Evolutionary conservation across 2,797 vertebrate genomes (phyloP).

Genomic region (Pangasius djambal): DNA sequence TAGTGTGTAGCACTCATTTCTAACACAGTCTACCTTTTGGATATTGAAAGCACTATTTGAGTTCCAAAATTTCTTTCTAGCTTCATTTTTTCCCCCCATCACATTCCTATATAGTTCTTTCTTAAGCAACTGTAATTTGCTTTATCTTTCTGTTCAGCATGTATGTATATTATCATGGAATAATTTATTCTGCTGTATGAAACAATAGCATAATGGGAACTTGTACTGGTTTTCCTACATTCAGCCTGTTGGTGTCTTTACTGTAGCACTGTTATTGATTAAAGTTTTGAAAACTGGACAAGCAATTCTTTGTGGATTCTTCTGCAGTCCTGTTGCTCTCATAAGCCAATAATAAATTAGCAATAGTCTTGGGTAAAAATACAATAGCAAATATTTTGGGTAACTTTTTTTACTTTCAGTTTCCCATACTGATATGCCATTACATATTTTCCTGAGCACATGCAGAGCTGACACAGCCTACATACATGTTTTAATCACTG

Average conservation of each 20-base stretch:
- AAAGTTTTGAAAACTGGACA: conserved; percentile 77
- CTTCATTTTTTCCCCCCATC: conserved; percentile 31
- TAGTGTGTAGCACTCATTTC: conserved; percentile 62
- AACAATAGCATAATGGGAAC: conserved; percentile 90
- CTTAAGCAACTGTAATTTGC: conserved; percentile 62
- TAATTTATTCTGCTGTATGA: conserved; percentile 99
- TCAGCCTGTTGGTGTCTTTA: conserved; percentile 89
- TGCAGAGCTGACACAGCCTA: background rate
- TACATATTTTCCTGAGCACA: background rate
- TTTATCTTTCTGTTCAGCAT: conserved; percentile 73
- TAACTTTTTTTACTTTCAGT: no score
- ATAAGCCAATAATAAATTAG: background rate
- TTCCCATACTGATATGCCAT: background rate
- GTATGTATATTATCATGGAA: conserved; percentile 88
- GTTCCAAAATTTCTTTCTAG: conserved; percentile 40
- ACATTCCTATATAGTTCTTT: conserved; percentile 56
- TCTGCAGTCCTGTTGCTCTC: background rate
- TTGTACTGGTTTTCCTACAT: conserved; percentile 89
- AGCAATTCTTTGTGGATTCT: conserved; percentile 14
- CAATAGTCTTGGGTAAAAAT: no score
- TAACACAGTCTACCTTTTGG: conserved; percentile 56
- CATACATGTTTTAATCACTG: conserved; percentile 30
- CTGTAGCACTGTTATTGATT: conserved; percentile 95
- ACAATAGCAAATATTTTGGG: background rate
- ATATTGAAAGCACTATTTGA: conserved; percentile 63